Evolutionary conservation across 2,113 vertebrate species (phyloP).

Genomic region (Myanophis thanlyinensis): DNA sequence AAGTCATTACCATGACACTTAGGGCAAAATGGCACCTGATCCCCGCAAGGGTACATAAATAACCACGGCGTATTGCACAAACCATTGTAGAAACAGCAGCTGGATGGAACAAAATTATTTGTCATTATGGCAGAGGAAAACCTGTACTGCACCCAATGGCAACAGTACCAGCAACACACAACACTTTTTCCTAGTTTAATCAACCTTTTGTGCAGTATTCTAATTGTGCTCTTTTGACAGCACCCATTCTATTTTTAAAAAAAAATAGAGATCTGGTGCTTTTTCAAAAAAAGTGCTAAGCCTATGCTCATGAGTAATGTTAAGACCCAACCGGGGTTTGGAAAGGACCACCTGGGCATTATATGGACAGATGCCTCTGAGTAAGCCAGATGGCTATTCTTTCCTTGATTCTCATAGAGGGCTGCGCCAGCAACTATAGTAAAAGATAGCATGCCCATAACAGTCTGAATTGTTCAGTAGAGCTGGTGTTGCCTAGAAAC

Average conservation of each 20-base stretch:
- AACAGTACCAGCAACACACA: neutral
- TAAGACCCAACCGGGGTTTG: neutral
- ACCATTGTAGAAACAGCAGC: neutral
- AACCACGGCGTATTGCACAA: neutral
- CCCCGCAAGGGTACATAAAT: neutral
- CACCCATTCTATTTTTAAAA: neutral
- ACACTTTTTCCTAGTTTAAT: neutral
- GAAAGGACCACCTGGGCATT: neutral
- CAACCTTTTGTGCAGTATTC: neutral
- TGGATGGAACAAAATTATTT: neutral
- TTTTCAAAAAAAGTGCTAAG: neutral
- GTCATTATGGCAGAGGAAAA: neutral
- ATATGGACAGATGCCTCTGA: neutral
- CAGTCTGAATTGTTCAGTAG: neutral
- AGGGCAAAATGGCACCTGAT: neutral
- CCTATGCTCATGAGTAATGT: neutral
- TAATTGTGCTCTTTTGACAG: neutral
- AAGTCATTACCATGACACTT: neutral
- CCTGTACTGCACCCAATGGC: neutral
- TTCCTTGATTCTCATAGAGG: neutral
- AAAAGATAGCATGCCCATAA: neutral
- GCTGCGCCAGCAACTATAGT: neutral
- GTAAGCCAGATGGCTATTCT: neutral
- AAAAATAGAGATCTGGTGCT: neutral
- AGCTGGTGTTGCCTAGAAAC: neutral